These are phyloP conservation scores for Phoxinus phoxinus DNA, from an alignment of 2,113 vertebrate species.

Conservation along the genomic window DNA sequence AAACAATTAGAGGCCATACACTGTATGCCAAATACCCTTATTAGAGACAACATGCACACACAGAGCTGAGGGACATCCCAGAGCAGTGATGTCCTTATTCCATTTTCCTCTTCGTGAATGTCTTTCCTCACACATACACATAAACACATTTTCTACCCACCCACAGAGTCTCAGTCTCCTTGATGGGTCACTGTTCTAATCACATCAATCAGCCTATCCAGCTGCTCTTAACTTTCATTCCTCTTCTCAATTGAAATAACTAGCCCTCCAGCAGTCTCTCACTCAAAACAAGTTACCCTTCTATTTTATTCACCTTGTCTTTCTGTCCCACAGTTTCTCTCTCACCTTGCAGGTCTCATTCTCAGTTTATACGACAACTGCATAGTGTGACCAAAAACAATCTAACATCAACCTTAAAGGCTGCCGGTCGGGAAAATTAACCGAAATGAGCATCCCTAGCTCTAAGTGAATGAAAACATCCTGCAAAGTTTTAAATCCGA, in stretches of 20 bases:
- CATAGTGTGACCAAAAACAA: not conserved
- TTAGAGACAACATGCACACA: not conserved
- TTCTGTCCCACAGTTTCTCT: not conserved
- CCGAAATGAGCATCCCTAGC: too few relatives aligned
- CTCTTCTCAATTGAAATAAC: slow-evolving; percentile 35
- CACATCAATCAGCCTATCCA: slow-evolving; percentile 45
- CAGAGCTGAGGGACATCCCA: not conserved
- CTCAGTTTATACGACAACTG: not conserved
- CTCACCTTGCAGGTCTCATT: not conserved
- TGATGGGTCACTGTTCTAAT: slow-evolving; percentile 41
- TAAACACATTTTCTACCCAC: not conserved
- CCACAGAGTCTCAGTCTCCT: slow-evolving; percentile 13
- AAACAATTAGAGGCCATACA: slow-evolving; percentile 23
- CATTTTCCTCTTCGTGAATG: slow-evolving; percentile 11
- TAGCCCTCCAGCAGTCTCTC: slow-evolving; percentile 41
- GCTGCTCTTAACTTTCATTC: not conserved
- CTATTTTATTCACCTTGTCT: slow-evolving; percentile 20
- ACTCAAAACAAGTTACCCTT: slow-evolving; percentile 44
- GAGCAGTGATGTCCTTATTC: not conserved
- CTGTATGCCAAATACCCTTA: not conserved
- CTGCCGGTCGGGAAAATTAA: too few relatives aligned
- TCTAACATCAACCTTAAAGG: not conserved
- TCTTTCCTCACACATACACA: not conserved
- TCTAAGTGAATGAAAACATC: too few relatives aligned
- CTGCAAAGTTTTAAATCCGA: too few relatives aligned